Evolutionary conservation across 1,140 invertebrate genomes (phyloP).

Genomic region (Drosophila albomicans): DNA sequence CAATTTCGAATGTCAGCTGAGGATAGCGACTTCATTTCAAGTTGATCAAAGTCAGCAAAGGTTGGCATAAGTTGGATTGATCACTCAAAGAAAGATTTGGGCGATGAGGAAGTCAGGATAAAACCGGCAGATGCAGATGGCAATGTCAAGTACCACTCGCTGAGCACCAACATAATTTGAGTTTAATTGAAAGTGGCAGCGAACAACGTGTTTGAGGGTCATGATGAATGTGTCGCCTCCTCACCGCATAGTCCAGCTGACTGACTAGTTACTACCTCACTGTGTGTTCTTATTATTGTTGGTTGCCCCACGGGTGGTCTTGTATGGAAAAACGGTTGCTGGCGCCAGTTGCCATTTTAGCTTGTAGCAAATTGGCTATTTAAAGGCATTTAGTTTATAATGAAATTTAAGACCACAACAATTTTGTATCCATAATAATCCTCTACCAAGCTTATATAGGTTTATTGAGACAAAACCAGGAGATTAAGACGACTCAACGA

Average conservation of each 20-base stretch:
- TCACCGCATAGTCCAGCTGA: background rate
- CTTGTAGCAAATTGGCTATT: slow-evolving; percentile 69
- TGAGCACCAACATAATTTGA: slow-evolving; percentile 72
- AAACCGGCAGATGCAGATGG: slow-evolving; percentile 28
- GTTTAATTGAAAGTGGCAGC: slow-evolving; percentile 79
- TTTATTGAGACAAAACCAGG: background rate
- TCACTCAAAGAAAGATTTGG: slow-evolving; percentile 38
- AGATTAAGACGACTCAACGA: background rate
- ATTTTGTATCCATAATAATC: slow-evolving; percentile 23
- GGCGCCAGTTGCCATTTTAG: slow-evolving; percentile 54
- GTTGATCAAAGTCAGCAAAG: slow-evolving; percentile 56
- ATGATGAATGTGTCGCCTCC: slow-evolving; percentile 68
- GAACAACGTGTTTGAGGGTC: slow-evolving; percentile 42
- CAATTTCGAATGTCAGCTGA: slow-evolving; percentile 50
- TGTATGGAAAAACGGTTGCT: slow-evolving; percentile 20
- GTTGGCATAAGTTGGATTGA: slow-evolving; percentile 79
- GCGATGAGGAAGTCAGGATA: background rate
- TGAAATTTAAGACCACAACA: slow-evolving; percentile 68
- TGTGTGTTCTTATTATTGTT: background rate
- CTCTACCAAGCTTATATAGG: slow-evolving; percentile 11
- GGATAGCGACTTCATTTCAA: slow-evolving; percentile 21
- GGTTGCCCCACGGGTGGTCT: slow-evolving; percentile 50
- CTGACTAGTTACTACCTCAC: slow-evolving; percentile 13
- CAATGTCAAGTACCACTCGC: slow-evolving; percentile 57
- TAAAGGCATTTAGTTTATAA: slow-evolving; percentile 77